A percentile compares a stretch with the other conserved stretches of the same genome.
Conservation (phyloP, 2,797 vertebrate genomes). For the Fratercula arctica region DNA sequence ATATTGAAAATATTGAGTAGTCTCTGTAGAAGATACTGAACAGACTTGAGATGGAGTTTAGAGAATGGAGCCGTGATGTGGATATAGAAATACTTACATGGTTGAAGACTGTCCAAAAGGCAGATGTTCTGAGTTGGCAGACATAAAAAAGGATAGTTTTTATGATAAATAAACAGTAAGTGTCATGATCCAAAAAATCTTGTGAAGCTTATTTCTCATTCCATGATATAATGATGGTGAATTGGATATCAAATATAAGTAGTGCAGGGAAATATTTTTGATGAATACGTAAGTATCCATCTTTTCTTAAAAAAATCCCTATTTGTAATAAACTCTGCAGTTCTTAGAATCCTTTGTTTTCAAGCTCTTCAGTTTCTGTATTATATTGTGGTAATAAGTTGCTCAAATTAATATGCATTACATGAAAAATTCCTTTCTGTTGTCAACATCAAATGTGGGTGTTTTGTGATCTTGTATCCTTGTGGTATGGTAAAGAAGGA, state of each 20-base stretch:
- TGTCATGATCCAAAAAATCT: background rate
- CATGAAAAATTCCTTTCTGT: background rate
- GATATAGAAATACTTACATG: background rate
- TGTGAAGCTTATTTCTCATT: background rate
- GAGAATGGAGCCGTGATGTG: background rate
- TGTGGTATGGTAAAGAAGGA: too few relatives aligned
- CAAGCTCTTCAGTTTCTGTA: background rate
- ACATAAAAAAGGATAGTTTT: background rate
- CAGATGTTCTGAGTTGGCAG: background rate
- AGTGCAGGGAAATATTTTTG: background rate
- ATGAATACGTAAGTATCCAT: background rate
- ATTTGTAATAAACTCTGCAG: background rate
- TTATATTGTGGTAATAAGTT: background rate
- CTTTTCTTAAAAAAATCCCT: background rate
- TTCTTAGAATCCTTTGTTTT: background rate
- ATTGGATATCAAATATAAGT: background rate
- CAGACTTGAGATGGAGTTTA: background rate
- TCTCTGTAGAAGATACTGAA: background rate
- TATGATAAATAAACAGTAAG: background rate
- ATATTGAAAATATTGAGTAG: background rate
- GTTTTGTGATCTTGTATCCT: too few relatives aligned
- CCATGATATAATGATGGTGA: background rate
- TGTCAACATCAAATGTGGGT: background rate
- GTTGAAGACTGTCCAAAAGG: background rate
- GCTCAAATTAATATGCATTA: background rate